Evolutionary conservation across 2,113 vertebrate genomes (phyloP), one percentile per base, ranked within the genome.

Genomic region (Prolemur simus): DNA sequence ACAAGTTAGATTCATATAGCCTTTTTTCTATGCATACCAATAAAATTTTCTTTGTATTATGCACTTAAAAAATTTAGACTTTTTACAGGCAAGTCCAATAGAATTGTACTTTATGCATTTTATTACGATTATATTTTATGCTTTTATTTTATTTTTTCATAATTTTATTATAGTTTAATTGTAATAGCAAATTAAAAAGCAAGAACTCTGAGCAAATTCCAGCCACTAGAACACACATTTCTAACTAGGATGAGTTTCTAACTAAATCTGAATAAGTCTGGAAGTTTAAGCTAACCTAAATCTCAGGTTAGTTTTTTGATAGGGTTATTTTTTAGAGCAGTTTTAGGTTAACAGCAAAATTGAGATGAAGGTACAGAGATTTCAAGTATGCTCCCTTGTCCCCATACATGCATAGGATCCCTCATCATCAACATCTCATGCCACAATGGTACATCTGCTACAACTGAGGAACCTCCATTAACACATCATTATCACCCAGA

Each of bases 101-200:
- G 21, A 17, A 56, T 1, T 85, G 32, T 56, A 87, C 66, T 45
- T 37, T 86, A 71, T 37, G 2, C 1, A 81, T n/a, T 77, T 76
- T 89, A 84, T 77, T 42, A 73, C 45, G 71, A 58, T 3, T 11
- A 37, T 29, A 82, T n/a, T 76, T 68, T 9, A 45, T n/a, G 29
- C 8, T 63, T 83, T 88, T 47, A 27, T n/a, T 81, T 78, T 69
- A 80, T 82, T 63, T 54, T 90, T 94, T 76, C 81, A 47, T 54
- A 17, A 80, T 76, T 76, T 39, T 58, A 77, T 81, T 56, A 52
- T 29, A 39, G 5, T 66, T 87, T 73, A 86, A 81, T n/a, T 86
- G 73, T 18, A 47, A 60, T 3, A 84, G 8, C 4, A 78, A 78
- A n/a, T 78, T 91, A 54, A 32, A 91, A 92, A 39, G 25, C 71